Conservation (phyloP, 2,888 invertebrate genomes). For the Synanthedon myopaeformis region DNA sequence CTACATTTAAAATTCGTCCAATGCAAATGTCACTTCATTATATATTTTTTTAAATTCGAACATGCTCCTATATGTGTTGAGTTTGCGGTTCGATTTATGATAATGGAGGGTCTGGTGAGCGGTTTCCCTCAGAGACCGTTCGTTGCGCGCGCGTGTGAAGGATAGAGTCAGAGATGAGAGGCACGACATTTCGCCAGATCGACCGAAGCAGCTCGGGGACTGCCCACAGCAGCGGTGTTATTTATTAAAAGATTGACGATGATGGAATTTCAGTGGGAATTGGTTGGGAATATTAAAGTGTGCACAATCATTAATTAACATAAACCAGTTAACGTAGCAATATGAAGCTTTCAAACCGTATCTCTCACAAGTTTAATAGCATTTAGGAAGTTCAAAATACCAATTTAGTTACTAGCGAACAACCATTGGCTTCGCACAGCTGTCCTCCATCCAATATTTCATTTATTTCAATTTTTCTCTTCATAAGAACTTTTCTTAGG, state of each 20-base stretch:
- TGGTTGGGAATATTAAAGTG: constrained; percentile 60
- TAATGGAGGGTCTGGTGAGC: constrained; percentile 34
- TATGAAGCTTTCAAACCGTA: too few relatives aligned
- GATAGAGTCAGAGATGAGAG: constrained; percentile 51
- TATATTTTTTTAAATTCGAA: constrained; percentile 13
- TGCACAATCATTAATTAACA: constrained; percentile 51
- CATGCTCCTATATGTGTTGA: constrained; percentile 17
- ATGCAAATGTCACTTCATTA: constrained; percentile 7
- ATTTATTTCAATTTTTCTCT: too few relatives aligned
- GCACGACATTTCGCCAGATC: constrained; percentile 53
- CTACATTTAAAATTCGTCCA: constrained; percentile 1
- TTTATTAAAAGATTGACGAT: constrained; percentile 69
- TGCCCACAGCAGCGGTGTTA: constrained; percentile 54
- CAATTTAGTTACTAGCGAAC: too few relatives aligned
- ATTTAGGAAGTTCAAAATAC: too few relatives aligned
- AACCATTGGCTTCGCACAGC: too few relatives aligned
- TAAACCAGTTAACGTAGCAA: background rate
- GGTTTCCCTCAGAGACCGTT: constrained; percentile 56
- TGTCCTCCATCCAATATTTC: too few relatives aligned
- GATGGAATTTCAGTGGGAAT: constrained; percentile 69
- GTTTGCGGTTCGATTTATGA: constrained; percentile 24
- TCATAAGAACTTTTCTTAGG: too few relatives aligned
- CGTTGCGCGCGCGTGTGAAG: constrained; percentile 38
- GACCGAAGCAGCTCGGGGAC: constrained; percentile 44
- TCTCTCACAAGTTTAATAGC: too few relatives aligned